Conservation (phyloP, 2,797 vertebrate genomes). For the Anolis apletophallus region DNA sequence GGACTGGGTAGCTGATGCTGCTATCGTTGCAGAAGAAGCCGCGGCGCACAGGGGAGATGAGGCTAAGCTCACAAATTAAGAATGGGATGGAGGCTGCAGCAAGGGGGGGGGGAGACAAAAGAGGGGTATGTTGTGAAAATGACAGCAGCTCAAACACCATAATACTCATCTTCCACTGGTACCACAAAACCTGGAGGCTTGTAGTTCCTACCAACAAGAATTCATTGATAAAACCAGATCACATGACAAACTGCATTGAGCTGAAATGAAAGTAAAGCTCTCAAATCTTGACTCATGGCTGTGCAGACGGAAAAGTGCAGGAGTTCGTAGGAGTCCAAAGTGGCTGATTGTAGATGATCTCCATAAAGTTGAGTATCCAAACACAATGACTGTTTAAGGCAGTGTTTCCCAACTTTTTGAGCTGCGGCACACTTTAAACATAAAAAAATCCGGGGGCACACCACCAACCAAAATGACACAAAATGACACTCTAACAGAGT, state of each 20-base stretch:
- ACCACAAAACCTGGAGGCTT: neutral
- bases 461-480: too few relatives aligned
- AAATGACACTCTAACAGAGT: too few relatives aligned
- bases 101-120: neutral
- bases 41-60: constrained; percentile 77
- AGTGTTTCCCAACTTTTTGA: too few relatives aligned
- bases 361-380: neutral
- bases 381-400: too few relatives aligned
- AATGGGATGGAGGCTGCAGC: constrained; percentile 84
- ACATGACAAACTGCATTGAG: neutral
- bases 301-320: neutral
- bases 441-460: too few relatives aligned
- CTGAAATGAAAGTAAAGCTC: neutral
- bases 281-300: neutral
- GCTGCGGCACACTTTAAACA: too few relatives aligned
- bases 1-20: constrained; percentile 81
- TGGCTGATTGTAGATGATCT: too few relatives aligned
- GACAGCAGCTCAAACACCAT: neutral
- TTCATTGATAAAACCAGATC: neutral
- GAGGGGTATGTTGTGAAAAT: neutral
- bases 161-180: neutral
- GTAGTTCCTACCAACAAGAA: neutral
- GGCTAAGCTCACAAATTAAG: constrained; percentile 81
- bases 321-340: neutral
- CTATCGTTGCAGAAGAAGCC: constrained; percentile 86